These are phyloP conservation scores for Sesamia inferens DNA, from an alignment of 2,888 invertebrate genomes.

Conservation along the genomic window DNA sequence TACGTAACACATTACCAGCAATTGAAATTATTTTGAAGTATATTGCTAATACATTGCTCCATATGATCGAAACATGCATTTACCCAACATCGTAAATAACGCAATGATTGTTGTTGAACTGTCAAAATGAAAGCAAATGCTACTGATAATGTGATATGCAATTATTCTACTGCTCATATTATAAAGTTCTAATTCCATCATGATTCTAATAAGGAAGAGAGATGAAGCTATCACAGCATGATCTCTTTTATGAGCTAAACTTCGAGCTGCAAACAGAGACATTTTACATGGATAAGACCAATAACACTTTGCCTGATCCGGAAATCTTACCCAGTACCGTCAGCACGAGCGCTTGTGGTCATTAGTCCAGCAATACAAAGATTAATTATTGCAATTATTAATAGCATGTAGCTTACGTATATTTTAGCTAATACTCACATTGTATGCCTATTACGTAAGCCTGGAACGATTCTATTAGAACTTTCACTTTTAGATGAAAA, in stretches of 20 bases:
- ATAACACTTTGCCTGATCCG: not conserved
- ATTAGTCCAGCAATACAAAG: not conserved
- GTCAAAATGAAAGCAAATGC: too few relatives aligned
- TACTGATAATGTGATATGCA: too few relatives aligned
- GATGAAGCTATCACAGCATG: not conserved
- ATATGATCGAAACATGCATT: too few relatives aligned
- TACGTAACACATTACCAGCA: too few relatives aligned
- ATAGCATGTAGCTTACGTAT: not conserved
- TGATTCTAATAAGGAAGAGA: not conserved
- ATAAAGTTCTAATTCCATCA: not conserved
- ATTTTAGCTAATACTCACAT: conserved; percentile 15
- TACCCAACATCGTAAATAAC: too few relatives aligned
- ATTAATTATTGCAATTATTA: conserved; percentile 13
- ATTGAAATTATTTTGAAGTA: too few relatives aligned
- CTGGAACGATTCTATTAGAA: conserved; percentile 27
- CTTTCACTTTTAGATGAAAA: conserved; percentile 49
- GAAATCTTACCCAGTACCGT: not conserved
- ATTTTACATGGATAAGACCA: too few relatives aligned
- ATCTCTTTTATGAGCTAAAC: not conserved
- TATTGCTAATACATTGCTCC: too few relatives aligned
- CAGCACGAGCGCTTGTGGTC: not conserved
- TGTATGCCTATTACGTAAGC: conserved; percentile 33
- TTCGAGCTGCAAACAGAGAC: not conserved
- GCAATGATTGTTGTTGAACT: too few relatives aligned
- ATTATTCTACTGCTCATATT: not conserved